Conservation (phyloP, 1,140 invertebrate genomes). For the Papilio glaucus region DNA sequence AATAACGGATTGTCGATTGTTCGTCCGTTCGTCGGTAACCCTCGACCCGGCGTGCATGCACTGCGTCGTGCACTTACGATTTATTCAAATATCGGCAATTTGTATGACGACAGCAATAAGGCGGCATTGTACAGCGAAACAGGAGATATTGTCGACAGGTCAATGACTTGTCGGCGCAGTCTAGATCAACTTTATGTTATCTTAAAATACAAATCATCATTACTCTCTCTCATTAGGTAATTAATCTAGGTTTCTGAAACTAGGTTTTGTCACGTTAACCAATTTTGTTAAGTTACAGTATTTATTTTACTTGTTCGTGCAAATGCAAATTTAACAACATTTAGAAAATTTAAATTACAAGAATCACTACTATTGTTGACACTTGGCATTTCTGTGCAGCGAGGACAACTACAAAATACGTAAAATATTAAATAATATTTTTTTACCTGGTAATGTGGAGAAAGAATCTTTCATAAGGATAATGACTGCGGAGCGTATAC, state of each 20-base stretch:
- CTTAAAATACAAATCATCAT: background rate
- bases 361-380: too few relatives aligned
- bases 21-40: constrained; percentile 45
- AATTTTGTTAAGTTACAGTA: background rate
- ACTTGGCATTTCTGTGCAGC: too few relatives aligned
- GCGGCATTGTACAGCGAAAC: constrained; percentile 21
- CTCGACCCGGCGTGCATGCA: constrained; percentile 44
- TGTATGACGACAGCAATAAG: constrained; percentile 16
- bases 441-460: too few relatives aligned
- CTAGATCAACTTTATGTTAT: too few relatives aligned
- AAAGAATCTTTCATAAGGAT: too few relatives aligned
- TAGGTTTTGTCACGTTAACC: constrained; percentile 7
- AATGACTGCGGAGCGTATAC: too few relatives aligned
- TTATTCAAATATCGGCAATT: constrained; percentile 28
- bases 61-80: constrained; percentile 35
- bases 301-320: too few relatives aligned
- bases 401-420: too few relatives aligned
- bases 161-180: background rate
- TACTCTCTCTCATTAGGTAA: background rate
- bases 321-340: too few relatives aligned
- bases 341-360: too few relatives aligned
- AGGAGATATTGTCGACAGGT: constrained; percentile 17
- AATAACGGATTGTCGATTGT: constrained; percentile 44
- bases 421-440: too few relatives aligned
- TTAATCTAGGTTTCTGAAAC: constrained; percentile 1